Percentiles rank a stretch among this genome's conserved stretches.
Conservation (phyloP, 1,140 invertebrate genomes). For the Drosophila kepulauana region DNA sequence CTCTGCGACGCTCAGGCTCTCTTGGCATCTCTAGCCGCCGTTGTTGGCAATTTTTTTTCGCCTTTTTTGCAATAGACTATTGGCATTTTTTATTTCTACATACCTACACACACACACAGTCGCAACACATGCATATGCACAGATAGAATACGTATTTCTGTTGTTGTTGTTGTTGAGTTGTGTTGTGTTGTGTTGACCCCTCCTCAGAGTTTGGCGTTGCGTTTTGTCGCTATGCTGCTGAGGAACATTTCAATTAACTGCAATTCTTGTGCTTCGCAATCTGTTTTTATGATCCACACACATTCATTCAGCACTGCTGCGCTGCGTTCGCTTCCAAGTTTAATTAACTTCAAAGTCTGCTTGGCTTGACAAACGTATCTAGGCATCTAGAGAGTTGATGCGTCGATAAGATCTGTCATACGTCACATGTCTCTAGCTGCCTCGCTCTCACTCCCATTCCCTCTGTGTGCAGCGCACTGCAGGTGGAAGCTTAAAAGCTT, state of each 20-base stretch:
- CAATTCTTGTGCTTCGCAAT: constrained; percentile 78
- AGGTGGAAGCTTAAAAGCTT: constrained; percentile 56
- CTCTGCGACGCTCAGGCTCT: constrained; percentile 2
- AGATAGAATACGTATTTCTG: constrained; percentile 16
- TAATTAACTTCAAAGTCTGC: constrained; percentile 78
- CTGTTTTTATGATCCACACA: constrained; percentile 72
- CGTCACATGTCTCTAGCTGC: constrained; percentile 8
- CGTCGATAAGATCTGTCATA: constrained; percentile 72
- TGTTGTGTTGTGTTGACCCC: constrained; percentile 65
- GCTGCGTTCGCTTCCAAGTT: constrained; percentile 55
- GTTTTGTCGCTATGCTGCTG: constrained; percentile 67
- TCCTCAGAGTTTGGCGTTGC: constrained; percentile 50
- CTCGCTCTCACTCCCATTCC: constrained; percentile 3
- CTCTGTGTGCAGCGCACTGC: constrained; percentile 42
- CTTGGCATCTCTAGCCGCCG: constrained; percentile 39
- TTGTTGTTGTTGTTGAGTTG: neutral
- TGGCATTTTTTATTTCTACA: constrained; percentile 54
- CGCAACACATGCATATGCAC: neutral
- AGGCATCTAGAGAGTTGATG: constrained; percentile 56
- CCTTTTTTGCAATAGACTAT: constrained; percentile 53
- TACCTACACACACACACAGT: constrained; percentile 33
- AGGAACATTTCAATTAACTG: constrained; percentile 85
- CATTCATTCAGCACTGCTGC: no score
- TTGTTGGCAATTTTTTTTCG: constrained; percentile 28
- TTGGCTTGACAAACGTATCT: constrained; percentile 72